phyloP scores from a whole-genome alignment of 2,888 invertebrate species.

The Mesoligia furuncula region DNA sequence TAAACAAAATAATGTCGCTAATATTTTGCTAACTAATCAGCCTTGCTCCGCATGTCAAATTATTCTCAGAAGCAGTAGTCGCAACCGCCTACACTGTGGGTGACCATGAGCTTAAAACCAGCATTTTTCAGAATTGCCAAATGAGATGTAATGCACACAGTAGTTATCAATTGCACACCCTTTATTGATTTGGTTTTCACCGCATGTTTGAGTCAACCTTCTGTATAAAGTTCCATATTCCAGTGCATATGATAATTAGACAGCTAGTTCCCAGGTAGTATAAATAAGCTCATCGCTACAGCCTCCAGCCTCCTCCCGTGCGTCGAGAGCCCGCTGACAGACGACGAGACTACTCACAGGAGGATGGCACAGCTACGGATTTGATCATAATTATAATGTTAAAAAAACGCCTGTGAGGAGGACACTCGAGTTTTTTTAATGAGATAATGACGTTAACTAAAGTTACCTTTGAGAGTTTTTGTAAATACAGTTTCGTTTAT shows the following conservation, averaged over 20 bases:
- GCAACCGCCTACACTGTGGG: no score
- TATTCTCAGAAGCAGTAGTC: neutral
- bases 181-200: neutral
- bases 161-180: neutral
- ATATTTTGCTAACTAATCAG: no score
- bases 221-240: neutral
- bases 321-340: conserved; percentile 8
- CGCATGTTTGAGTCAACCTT: neutral
- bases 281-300: neutral
- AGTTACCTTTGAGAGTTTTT: neutral
- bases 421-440: conserved; percentile 10
- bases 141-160: neutral
- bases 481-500: neutral
- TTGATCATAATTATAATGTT: conserved; percentile 25
- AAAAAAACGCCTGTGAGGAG: conserved; percentile 9
- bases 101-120: no score
- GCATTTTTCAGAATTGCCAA: no score
- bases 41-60: neutral
- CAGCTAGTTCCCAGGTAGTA: neutral
- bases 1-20: neutral
- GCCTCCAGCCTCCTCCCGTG: conserved; percentile 1
- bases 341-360: neutral
- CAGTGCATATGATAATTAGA: conserved; percentile 17
- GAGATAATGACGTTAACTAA: neutral
- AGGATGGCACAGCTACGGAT: conserved; percentile 2